A percentile compares a stretch with the other conserved stretches of the same genome.
These are phyloP conservation scores for Heteronetta atricapilla DNA, from an alignment of 2,113 vertebrate genomes.

Conservation along the genomic window DNA sequence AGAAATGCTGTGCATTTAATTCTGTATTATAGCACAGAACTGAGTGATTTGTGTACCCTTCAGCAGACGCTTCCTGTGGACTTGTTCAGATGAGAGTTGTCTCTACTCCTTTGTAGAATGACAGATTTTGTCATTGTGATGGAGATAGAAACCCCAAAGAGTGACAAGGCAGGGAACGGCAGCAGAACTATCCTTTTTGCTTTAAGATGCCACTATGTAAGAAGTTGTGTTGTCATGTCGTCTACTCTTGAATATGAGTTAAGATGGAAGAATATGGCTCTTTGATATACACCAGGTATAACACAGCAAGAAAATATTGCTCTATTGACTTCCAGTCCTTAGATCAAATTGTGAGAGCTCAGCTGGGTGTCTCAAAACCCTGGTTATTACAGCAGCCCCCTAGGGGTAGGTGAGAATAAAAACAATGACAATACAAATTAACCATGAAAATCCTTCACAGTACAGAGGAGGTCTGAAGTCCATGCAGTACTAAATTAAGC, in stretches of 20 bases:
- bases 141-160: not conserved
- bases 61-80: not conserved
- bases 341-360: not conserved
- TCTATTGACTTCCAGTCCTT: not conserved
- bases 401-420: not conserved
- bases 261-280: not conserved
- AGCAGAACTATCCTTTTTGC: not conserved
- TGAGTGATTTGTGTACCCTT: not conserved
- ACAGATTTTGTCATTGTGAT: not conserved
- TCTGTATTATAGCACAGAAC: not conserved
- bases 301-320: not conserved
- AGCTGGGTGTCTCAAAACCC: not conserved
- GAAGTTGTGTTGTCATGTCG: not conserved
- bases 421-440: not conserved
- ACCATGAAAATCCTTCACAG: not conserved
- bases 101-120: not conserved
- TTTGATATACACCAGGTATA: not conserved
- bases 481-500: not conserved
- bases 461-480: not conserved
- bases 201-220: fast-evolving
- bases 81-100: not conserved
- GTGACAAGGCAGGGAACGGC: not conserved
- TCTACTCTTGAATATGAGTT: not conserved
- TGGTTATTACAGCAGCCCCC: not conserved
- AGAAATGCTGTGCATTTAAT: not conserved